Evolutionary conservation across 1,140 invertebrate genomes (phyloP), one percentile per base, ranked within the genome.

Genomic region (Drosophila paulistorum): DNA sequence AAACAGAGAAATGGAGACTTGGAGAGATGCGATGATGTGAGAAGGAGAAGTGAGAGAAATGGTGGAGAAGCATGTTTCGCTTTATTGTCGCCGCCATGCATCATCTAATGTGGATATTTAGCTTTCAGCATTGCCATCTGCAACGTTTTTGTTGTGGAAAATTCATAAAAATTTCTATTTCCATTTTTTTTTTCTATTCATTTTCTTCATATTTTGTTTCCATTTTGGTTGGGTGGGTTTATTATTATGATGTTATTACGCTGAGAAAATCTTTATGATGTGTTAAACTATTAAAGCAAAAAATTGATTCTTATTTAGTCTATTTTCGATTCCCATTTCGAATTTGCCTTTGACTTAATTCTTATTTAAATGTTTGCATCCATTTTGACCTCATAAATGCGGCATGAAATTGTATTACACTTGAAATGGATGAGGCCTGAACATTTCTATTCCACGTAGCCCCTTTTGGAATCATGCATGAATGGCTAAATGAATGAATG

Each of bases 51-150:
- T 42, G 33, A 17, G 30, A 39, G 39, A 66, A 59, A 61, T 66
- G 58, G 48, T 39, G 39, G 59, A 51, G 48, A 51, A 57, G 63
- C 68, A 76, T 80, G 61, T 74, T 81, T 70, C 64, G 68, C 79
- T 86, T 86, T 86, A 73, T 87, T 86, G 83, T 86, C 83, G 79
- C 83, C 73, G 79, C 69, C 75, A 76, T 74, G 79, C 48, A 76
- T 87, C 76, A 87, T 79, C 74, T 61, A 65, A 79, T 79, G 61
- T 57, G 62, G 70, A 79, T 79, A 71, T 80, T 79, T 71, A 68
- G 71, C 82, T 86, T 86, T 86, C 82, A 86, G 79, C 82, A 59
- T 69, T 68, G 68, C 82, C 75, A 85, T 85, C 78, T 79, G 64
- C 61, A 68, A 63, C 54, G 69, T 66, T 63, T 62, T 45, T 63